Evolutionary conservation across 2,888 invertebrate genomes (phyloP).

Genomic region (Alentia gelatinosa): DNA sequence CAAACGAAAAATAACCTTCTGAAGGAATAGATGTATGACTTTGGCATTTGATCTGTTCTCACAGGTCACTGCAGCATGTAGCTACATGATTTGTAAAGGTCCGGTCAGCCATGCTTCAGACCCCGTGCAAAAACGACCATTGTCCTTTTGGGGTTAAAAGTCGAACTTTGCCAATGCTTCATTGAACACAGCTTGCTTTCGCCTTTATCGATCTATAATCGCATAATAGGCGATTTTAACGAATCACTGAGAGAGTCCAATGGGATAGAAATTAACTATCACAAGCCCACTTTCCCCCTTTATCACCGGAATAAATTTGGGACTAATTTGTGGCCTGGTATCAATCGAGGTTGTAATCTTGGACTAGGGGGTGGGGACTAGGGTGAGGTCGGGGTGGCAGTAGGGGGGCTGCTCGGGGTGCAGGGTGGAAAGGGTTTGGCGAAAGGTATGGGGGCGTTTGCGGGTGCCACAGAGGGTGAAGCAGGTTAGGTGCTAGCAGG

Average conservation of each 20-base stretch:
- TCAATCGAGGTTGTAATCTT: neutral
- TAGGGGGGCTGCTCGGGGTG: too few relatives aligned
- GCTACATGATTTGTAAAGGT: neutral
- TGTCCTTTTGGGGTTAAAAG: neutral
- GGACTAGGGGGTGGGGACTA: neutral
- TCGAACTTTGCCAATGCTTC: neutral
- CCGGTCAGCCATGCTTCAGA: neutral
- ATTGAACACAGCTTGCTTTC: neutral
- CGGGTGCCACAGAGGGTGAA: neutral
- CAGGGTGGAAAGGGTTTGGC: neutral
- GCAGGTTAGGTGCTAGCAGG: neutral
- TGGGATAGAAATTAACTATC: constrained; percentile 11
- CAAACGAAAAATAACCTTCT: too few relatives aligned
- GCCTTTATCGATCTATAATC: neutral
- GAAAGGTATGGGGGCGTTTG: neutral
- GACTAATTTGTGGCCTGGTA: neutral
- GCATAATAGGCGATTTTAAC: neutral
- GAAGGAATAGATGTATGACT: too few relatives aligned
- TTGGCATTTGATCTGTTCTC: too few relatives aligned
- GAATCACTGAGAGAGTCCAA: neutral
- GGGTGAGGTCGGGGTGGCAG: neutral
- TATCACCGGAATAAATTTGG: neutral
- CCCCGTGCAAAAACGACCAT: neutral
- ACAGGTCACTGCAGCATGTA: neutral
- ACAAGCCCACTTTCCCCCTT: constrained; percentile 13